phyloP scores from a whole-genome alignment of 2,113 vertebrate species.

The Zingel zingel region DNA sequence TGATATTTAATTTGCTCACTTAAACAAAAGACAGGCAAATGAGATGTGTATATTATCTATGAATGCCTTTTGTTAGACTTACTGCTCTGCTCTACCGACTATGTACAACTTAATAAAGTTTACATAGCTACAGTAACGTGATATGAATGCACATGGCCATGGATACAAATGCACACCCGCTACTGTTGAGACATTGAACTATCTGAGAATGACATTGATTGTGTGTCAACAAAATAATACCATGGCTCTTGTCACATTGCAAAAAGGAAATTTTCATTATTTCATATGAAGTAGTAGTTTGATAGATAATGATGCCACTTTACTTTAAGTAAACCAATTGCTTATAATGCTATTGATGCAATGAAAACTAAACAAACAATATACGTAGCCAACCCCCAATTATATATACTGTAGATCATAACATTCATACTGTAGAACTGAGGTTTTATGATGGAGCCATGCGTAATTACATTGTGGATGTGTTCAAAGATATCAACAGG shows the following conservation, averaged over 20 bases:
- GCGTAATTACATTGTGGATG: not conserved
- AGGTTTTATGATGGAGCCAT: not conserved
- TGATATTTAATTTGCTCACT: slow-evolving; percentile 84
- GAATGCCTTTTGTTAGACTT: slow-evolving; percentile 57
- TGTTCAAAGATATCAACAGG: not conserved
- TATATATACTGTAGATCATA: not conserved
- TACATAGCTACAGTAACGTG: slow-evolving; percentile 12
- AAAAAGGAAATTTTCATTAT: not conserved
- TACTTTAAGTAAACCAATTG: not conserved
- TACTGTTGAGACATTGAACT: slow-evolving; percentile 5
- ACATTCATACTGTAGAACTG: not conserved
- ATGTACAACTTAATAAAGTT: slow-evolving; percentile 38
- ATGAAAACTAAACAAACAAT: not conserved
- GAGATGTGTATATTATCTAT: slow-evolving; percentile 56
- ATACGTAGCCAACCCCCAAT: not conserved
- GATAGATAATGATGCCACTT: not conserved
- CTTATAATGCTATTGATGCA: not conserved
- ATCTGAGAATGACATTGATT: not conserved
- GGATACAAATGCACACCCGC: slow-evolving; percentile 8
- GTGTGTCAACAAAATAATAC: not conserved
- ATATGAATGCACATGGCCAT: slow-evolving; percentile 19
- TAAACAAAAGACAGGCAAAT: slow-evolving; percentile 81
- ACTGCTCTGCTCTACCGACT: slow-evolving; percentile 7
- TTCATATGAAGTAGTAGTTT: not conserved
- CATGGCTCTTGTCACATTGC: not conserved